A percentile compares a stretch with the other conserved stretches of the same genome.
These are phyloP conservation scores for Paramormyrops hopkinsi DNA, from an alignment of 2,797 vertebrate genomes.

Conservation along the genomic window DNA sequence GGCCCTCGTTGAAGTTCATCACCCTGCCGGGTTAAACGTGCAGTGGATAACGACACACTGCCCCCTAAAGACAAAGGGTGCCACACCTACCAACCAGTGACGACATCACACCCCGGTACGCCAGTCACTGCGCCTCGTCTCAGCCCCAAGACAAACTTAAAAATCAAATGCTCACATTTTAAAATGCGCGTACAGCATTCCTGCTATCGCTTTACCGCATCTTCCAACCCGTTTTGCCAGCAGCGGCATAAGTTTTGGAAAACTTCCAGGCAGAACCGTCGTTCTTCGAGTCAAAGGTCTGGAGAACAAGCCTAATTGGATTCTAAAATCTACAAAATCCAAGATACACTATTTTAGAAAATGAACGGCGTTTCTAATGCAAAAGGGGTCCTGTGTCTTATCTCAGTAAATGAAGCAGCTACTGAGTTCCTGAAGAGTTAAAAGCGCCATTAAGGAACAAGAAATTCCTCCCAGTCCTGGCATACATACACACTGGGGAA, in stretches of 20 bases:
- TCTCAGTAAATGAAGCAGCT: not conserved
- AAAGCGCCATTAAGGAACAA: not conserved
- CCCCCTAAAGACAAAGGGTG: not conserved
- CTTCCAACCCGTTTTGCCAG: not conserved
- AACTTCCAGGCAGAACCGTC: not conserved
- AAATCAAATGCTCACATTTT: not conserved
- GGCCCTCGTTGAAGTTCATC: not conserved
- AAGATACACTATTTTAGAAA: not conserved
- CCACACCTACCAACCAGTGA: not conserved
- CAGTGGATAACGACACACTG: not conserved
- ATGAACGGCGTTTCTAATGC: not conserved
- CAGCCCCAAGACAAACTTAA: not conserved
- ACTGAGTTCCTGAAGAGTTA: slow-evolving; percentile 6
- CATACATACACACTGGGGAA: not conserved
- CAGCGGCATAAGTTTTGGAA: not conserved
- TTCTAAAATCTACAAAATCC: not conserved
- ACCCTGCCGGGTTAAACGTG: not conserved
- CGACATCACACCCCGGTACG: not conserved
- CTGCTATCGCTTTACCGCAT: not conserved
- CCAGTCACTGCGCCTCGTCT: not conserved
- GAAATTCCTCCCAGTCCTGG: not conserved
- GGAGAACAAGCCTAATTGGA: not conserved
- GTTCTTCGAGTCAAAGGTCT: not conserved
- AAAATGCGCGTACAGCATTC: not conserved
- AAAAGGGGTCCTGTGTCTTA: not conserved